A percentile compares a stretch with the other conserved stretches of the same genome.
Conservation (phyloP, 2,888 invertebrate species). For the Cartodere bifasciata region DNA sequence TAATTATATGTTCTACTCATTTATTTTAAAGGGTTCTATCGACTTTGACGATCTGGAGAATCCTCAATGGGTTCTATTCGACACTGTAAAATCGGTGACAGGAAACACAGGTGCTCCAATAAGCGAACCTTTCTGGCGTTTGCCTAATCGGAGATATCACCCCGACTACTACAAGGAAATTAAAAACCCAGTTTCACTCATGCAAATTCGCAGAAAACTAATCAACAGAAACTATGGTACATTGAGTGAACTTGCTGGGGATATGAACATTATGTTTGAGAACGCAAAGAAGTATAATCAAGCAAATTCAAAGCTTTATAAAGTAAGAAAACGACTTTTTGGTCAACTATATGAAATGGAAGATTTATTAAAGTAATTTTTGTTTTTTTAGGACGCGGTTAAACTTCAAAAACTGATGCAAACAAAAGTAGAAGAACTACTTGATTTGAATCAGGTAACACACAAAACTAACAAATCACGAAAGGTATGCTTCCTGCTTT, state of each 20-base stretch:
- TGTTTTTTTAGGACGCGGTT: constrained; percentile 49
- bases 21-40: background rate
- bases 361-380: too few species aligned
- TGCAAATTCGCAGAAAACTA: constrained; percentile 80
- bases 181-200: constrained; percentile 86
- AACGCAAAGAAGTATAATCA: constrained; percentile 89
- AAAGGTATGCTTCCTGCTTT: constrained; percentile 29
- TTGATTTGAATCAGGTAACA: constrained; percentile 49
- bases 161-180: constrained; percentile 98
- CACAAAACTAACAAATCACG: constrained; percentile 36
- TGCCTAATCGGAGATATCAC: constrained; percentile 83
- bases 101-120: constrained; percentile 60
- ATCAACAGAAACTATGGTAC: constrained; percentile 70
- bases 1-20: background rate
- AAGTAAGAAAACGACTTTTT: constrained; percentile 37
- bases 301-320: constrained; percentile 67
- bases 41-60: constrained; percentile 44
- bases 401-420: constrained; percentile 60
- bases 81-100: constrained; percentile 58
- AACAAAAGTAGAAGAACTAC: constrained; percentile 55
- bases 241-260: constrained; percentile 79
- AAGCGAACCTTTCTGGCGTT: constrained; percentile 84
- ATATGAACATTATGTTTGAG: constrained; percentile 92
- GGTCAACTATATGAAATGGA: too few species aligned
- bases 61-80: constrained; percentile 84